phyloP scores from a whole-genome alignment of 2,113 vertebrate genomes.

The Pitta sordida region DNA sequence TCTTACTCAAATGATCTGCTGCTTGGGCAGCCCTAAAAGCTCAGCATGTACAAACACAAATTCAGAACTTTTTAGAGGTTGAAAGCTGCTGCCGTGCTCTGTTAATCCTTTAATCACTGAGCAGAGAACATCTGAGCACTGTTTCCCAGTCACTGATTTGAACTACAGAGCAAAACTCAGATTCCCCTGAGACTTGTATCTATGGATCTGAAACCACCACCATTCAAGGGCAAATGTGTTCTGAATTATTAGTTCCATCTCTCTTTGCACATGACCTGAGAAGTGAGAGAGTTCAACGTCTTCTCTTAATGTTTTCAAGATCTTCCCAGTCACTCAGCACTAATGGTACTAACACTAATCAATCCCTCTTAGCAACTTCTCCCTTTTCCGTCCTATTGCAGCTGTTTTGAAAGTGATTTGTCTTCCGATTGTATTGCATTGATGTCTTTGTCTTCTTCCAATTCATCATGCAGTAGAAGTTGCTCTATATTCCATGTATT shows the following conservation, averaged over 20 bases:
- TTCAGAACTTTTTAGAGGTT: background rate
- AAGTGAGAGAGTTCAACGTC: background rate
- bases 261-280: background rate
- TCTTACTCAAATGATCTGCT: constrained; percentile 10
- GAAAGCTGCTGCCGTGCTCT: constrained; percentile 23
- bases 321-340: background rate
- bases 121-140: background rate
- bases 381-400: background rate
- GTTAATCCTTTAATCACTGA: background rate
- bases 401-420: background rate
- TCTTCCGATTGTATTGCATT: background rate
- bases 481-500: background rate
- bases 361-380: background rate
- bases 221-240: background rate
- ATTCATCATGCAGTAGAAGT: background rate
- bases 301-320: background rate
- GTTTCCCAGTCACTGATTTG: background rate
- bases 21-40: background rate
- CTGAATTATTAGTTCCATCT: background rate
- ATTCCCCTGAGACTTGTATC: background rate
- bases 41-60: background rate
- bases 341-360: background rate
- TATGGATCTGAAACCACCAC: background rate
- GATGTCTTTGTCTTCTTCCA: background rate
- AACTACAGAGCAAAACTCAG: background rate